Percentiles rank a stretch among this genome's conserved stretches.
Evolutionary conservation across 1,140 invertebrate species (phyloP).

Genomic region (Drosophila lacertosa): DNA sequence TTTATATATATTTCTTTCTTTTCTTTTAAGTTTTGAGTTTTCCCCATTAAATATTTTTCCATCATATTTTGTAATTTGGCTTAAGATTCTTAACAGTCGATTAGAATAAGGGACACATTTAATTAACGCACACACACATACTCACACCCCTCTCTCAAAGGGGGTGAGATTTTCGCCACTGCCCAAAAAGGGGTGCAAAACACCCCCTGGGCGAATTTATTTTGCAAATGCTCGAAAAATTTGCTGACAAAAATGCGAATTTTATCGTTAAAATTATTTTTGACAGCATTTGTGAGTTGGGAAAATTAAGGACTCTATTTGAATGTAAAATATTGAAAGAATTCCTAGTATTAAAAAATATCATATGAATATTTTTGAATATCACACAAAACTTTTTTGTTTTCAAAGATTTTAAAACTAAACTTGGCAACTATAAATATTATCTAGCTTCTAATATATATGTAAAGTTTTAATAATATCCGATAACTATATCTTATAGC

Average conservation of each 20-base stretch:
- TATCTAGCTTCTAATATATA: no score
- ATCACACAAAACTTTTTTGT: no score
- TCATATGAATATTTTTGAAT: no score
- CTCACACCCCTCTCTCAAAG: neutral
- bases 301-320: no score
- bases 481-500: no score
- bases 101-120: slow-evolving; percentile 48
- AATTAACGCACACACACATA: slow-evolving; percentile 40
- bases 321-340: no score
- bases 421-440: no score
- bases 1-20: neutral
- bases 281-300: slow-evolving; percentile 7
- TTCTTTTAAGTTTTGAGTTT: slow-evolving; percentile 26
- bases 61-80: slow-evolving; percentile 23
- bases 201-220: slow-evolving; percentile 11
- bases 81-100: slow-evolving; percentile 58
- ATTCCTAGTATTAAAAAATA: no score
- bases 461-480: no score
- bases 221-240: slow-evolving; percentile 4
- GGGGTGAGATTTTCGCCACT: slow-evolving; percentile 18
- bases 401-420: no score
- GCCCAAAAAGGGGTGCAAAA: slow-evolving; percentile 35
- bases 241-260: slow-evolving; percentile 21
- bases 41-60: slow-evolving; percentile 3
- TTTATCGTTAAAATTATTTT: slow-evolving; percentile 31